phyloP scores from a whole-genome alignment of 2,888 invertebrate genomes.

The Cerastis rubricosa region DNA sequence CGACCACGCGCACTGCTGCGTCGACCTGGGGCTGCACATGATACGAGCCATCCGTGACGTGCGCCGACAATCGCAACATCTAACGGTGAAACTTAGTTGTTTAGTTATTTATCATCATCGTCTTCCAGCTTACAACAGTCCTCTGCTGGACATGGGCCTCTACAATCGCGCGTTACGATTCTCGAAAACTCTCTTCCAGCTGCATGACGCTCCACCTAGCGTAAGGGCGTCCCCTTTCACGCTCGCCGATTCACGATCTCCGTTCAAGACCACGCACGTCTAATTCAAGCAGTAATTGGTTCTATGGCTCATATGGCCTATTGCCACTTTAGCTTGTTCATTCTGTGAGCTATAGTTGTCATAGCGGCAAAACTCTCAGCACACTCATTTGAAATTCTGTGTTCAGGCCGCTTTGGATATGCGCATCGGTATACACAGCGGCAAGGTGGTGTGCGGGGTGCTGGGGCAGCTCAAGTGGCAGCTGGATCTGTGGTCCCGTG shows the following conservation, averaged over 20 bases:
- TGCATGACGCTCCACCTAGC: not conserved
- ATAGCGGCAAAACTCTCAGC: not conserved
- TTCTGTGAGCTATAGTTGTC: not conserved
- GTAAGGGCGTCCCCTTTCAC: not conserved
- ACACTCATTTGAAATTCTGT: not conserved
- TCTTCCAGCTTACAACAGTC: not conserved
- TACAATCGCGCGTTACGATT: not conserved
- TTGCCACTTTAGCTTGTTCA: not conserved
- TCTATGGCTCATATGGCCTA: not conserved
- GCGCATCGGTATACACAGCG: constrained; percentile 99
- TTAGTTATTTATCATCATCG: not conserved
- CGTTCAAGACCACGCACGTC: not conserved
- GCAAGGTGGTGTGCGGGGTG: constrained; percentile 98
- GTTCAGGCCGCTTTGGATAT: constrained; percentile 93
- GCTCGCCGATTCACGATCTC: not conserved
- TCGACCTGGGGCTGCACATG: constrained; percentile 99
- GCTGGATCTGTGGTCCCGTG: constrained; percentile 98
- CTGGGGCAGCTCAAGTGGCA: constrained; percentile 98
- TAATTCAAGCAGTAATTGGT: not conserved
- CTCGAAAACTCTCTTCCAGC: not conserved
- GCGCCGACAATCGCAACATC: constrained; percentile 54
- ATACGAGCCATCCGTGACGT: constrained; percentile 97
- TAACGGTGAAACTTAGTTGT: constrained; percentile 12
- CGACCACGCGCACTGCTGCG: constrained; percentile 97
- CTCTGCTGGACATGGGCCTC: not conserved